These are phyloP conservation scores for Troides oblongomaculatus DNA, from an alignment of 2,888 invertebrate genomes.

Conservation along the genomic window DNA sequence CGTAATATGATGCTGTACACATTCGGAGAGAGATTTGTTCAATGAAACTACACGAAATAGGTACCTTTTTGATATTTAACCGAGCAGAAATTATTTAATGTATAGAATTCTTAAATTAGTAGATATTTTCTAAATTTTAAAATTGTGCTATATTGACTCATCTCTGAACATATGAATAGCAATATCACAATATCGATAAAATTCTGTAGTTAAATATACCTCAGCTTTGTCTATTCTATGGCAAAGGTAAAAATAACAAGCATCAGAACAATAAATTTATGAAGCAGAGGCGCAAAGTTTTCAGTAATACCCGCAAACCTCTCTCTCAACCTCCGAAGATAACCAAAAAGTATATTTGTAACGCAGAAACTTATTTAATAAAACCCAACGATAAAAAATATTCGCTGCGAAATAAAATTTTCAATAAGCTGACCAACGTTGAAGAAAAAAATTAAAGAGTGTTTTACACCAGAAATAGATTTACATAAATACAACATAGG, in stretches of 20 bases:
- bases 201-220: too few relatives aligned
- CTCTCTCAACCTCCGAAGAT: not conserved
- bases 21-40: conserved; percentile 1
- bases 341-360: conserved; percentile 21
- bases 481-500: too few relatives aligned
- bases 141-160: too few relatives aligned
- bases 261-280: not conserved
- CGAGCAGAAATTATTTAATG: too few relatives aligned
- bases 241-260: too few relatives aligned
- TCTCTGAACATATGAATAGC: too few relatives aligned
- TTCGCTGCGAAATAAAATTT: conserved; percentile 17
- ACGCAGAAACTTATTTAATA: conserved; percentile 28
- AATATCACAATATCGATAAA: too few relatives aligned
- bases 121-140: too few relatives aligned
- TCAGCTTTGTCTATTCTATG: too few relatives aligned
- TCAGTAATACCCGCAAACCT: conserved; percentile 1
- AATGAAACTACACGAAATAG: not conserved
- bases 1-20: conserved; percentile 40
- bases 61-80: not conserved
- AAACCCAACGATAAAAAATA: conserved; percentile 20
- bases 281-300: not conserved
- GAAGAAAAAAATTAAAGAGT: not conserved
- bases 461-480: too few relatives aligned
- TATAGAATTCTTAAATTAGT: too few relatives aligned
- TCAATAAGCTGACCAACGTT: conserved; percentile 12